Evolutionary conservation across 2,888 invertebrate genomes (phyloP), one percentile per base, ranked within the genome.

Genomic region (Ctena decussata): DNA sequence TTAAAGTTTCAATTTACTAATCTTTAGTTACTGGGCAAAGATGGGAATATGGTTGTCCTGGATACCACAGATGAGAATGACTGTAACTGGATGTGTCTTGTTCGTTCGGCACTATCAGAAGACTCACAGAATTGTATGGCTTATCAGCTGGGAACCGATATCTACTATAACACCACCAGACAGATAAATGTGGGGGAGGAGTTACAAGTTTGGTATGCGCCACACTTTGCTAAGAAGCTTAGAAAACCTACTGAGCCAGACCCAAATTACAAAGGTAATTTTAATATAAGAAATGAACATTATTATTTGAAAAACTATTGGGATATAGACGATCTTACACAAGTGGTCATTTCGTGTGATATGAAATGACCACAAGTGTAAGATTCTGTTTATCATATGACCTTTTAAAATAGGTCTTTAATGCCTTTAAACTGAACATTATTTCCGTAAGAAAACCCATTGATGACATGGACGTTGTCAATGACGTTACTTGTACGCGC

Each of bases 41-140:
- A 95, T 82, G 95, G 96, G 15, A 94, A 93, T 0, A 94, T 96
- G 30, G 96, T 96, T 60, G 96, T 96, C 92, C 95, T 97, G 89
- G 97, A 97, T 93, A 96, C 96, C 0, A 96, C 96, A 30, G 96
- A 96, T 93, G 97, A 97, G 93, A 94, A 96, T 89, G 96, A 96
- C 74, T 97, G 97, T 91, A 97, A 97, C 92, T 97, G 97, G 97
- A 96, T 97, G 96, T 96, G 96, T 89, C 96, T 97, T 89, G 96
- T 97, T 8, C 94, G 95, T 11, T 94, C 96, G 21, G 97, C 97
- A 0, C 93, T 93, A 18, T 94, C 94, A 80, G 92, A 95, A 15
- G 95, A 96, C 53, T 96, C 96, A 85, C 97, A 97, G 93, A 97
- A 97, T 94, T 95, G 97, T 75, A 96, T 97, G 90, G 97, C 97